These are phyloP conservation scores for Falco columbarius DNA, from an alignment of 2,797 vertebrate genomes.

Conservation along the genomic window DNA sequence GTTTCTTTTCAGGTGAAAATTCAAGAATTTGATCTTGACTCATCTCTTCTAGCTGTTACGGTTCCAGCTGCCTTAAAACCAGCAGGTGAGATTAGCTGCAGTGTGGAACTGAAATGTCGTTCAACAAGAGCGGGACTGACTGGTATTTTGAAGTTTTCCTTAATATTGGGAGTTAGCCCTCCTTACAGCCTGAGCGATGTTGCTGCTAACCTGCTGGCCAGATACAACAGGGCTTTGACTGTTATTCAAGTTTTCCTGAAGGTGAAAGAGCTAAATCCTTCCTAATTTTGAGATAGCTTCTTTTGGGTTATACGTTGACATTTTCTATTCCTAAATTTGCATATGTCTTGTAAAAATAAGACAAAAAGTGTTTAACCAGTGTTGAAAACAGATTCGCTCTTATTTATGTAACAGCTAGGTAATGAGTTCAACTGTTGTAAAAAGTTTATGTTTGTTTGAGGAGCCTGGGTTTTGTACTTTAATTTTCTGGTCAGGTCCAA, in stretches of 20 bases:
- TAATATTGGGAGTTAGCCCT: background rate
- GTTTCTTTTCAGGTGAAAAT: background rate
- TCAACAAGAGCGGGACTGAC: background rate
- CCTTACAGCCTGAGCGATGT: accelerated
- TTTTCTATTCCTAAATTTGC: background rate
- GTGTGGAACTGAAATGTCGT: background rate
- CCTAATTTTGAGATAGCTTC: background rate
- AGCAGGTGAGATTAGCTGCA: background rate
- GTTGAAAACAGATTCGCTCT: background rate
- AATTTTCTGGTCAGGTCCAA: background rate
- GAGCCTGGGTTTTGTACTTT: background rate
- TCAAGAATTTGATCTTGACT: background rate
- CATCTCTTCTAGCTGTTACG: background rate
- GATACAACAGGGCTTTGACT: background rate
- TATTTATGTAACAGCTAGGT: background rate
- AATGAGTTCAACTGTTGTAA: background rate
- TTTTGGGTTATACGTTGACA: background rate
- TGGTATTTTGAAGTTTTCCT: background rate
- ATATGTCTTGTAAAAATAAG: background rate
- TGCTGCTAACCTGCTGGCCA: background rate
- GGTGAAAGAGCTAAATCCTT: background rate
- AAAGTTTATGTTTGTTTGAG: background rate
- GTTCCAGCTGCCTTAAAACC: background rate
- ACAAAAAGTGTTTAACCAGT: background rate
- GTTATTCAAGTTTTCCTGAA: background rate